Evolutionary conservation across 2,888 invertebrate species (phyloP), one percentile per base, ranked within the genome.

Genomic region (Corythucha ciliata): DNA sequence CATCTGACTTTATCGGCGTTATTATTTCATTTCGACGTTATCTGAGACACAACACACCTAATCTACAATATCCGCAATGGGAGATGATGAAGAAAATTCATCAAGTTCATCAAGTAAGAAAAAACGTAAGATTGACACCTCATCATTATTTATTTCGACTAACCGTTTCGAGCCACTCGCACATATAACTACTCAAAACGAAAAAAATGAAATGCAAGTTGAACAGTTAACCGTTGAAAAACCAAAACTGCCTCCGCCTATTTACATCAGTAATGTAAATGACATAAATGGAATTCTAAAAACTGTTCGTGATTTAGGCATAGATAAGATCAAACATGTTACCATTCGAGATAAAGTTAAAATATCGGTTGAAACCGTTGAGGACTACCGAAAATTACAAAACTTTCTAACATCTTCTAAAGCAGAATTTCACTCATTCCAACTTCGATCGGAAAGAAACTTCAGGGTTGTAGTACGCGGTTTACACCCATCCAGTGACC

Each of bases 401-500:
- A 32, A 10, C 4, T 45, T 14, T 16, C 26, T 45, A 1, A 32
- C 29, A 45, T 32, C 32, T 12, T 32, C 29, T 12, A 45, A 45
- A 12, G 45, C 45, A 18, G 45, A 45, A 32, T 29, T 27, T 4
- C 44, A 44, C 29, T 27, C 44, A 14, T 44, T 29, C 21, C 45
- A 45, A 45, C 22, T 45, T 18, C 16, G 32, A 18, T 32, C 45
- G 20, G 45, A 45, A 14, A 27, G 32, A 20, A 32, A 27, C 12
- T 45, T 45, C 32, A 27, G 32, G 20, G 45, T 45, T n/a, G 45
- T 45, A 18, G 33, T 45, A 14, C 32, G 45, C n/a, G 45, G 45
- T 32, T 32, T 45, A 32, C 45, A 45, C 26, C 45, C 45, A 18
- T 45, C 45, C 3, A 32, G 45, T 45, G 45, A 45, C 21, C 27